phyloP scores from a whole-genome alignment of 2,888 invertebrate species.

The Ochropleura plecta region DNA sequence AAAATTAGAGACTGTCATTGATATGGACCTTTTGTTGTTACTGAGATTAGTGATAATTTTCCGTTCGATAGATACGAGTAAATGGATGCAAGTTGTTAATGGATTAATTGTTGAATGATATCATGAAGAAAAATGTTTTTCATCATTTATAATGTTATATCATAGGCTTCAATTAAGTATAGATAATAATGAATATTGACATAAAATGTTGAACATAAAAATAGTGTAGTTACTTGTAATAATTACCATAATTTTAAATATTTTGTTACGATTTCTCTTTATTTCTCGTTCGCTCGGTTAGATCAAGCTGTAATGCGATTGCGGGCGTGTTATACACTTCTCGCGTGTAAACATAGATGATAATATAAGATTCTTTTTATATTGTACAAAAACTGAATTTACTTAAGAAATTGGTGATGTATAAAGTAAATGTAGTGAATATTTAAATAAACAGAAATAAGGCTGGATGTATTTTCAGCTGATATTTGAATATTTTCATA shows the following conservation, averaged over 20 bases:
- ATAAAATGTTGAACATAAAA: conserved; percentile 90
- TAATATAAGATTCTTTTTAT: conserved; percentile 90
- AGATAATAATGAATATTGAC: conserved; percentile 90
- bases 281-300: conserved; percentile 86
- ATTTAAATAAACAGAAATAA: conserved; percentile 90
- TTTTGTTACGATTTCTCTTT: conserved; percentile 88
- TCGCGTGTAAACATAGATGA: conserved; percentile 86
- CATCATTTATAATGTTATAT: conserved; percentile 89
- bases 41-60: conserved; percentile 88
- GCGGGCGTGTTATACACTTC: conserved; percentile 85
- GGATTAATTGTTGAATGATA: conserved; percentile 89
- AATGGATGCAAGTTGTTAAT: conserved; percentile 85
- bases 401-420: conserved; percentile 91
- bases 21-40: conserved; percentile 84
- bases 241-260: conserved; percentile 89
- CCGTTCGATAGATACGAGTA: conserved; percentile 80
- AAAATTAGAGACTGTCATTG: conserved; percentile 90
- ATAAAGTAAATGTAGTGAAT: conserved; percentile 90
- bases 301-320: conserved; percentile 83
- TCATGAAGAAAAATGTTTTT: conserved; percentile 86
- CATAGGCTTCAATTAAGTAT: conserved; percentile 88
- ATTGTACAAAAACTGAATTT: conserved; percentile 91
- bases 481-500: conserved; percentile 91
- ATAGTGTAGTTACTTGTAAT: conserved; percentile 89
- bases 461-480: conserved; percentile 88